A percentile compares a stretch with the other conserved stretches of the same genome.
phyloP scores from a whole-genome alignment of 2,113 vertebrate genomes.

The Corvus cornix region DNA sequence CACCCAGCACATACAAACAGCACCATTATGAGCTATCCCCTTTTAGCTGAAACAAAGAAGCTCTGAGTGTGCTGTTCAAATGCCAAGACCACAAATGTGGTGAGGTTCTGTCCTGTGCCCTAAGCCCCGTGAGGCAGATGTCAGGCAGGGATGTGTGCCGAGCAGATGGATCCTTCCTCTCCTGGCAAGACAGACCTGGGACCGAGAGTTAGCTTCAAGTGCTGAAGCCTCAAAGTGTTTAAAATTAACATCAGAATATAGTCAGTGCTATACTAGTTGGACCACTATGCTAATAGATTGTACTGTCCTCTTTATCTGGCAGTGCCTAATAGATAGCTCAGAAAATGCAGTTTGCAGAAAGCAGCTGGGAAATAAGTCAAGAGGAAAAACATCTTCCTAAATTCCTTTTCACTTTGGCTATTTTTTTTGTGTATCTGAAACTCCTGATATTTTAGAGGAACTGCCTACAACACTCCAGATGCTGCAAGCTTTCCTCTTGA shows the following conservation, averaged over 20 bases:
- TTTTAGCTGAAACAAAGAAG: not conserved
- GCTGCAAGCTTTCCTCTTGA: not conserved
- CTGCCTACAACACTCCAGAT: not conserved
- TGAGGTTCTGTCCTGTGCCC: not conserved
- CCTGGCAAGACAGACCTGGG: not conserved
- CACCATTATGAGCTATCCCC: not conserved
- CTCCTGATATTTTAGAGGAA: not conserved
- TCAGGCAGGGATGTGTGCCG: not conserved
- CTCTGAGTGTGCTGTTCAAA: not conserved
- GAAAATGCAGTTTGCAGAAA: not conserved
- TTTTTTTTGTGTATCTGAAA: not conserved
- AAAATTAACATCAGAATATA: not conserved
- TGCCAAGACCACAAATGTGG: not conserved
- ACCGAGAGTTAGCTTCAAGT: not conserved
- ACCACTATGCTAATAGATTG: not conserved
- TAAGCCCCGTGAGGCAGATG: not conserved
- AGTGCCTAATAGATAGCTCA: not conserved
- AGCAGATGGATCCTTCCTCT: not conserved
- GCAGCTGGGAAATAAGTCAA: not conserved
- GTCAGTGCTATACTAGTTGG: not conserved
- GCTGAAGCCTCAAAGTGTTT: not conserved
- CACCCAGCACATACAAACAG: not conserved
- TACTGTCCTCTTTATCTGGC: not conserved
- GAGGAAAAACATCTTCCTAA: not conserved
- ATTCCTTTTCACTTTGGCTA: not conserved